Conservation (phyloP, 92 coral and sea anemone genomes). For the Porites evermanni region DNA sequence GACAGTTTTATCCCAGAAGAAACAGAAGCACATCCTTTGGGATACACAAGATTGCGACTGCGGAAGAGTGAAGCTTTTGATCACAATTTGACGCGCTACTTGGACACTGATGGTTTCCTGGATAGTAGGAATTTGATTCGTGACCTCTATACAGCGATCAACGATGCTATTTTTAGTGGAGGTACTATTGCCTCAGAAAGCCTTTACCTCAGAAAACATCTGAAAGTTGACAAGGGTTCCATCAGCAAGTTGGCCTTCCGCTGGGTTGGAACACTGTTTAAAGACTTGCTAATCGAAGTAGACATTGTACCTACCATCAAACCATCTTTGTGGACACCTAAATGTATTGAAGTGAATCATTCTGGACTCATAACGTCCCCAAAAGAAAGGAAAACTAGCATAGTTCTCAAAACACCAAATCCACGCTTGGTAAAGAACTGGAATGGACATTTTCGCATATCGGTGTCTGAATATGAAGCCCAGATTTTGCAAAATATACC, state of each 20-base stretch:
- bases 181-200: conserved; percentile 55
- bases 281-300: conserved; percentile 59
- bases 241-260: conserved; percentile 63
- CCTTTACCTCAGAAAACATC: conserved; percentile 59
- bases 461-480: conserved; percentile 53
- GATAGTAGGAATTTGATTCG: conserved; percentile 60
- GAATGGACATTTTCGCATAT: conserved; percentile 60
- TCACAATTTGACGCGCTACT: conserved; percentile 50
- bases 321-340: conserved; percentile 59
- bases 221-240: conserved; percentile 61
- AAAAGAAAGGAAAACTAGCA: conserved; percentile 49
- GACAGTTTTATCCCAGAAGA: conserved; percentile 58
- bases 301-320: conserved; percentile 61
- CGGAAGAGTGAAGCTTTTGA: conserved; percentile 54
- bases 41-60: conserved; percentile 49
- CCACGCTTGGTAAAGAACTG: conserved; percentile 59
- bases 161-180: conserved; percentile 53
- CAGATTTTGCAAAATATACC: conserved; percentile 47
- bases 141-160: conserved; percentile 59
- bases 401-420: conserved; percentile 64
- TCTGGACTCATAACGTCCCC: conserved; percentile 51
- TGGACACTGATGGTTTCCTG: conserved; percentile 56
- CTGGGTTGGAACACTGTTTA: conserved; percentile 65
- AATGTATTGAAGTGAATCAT: conserved; percentile 52
- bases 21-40: conserved; percentile 57